phyloP scores from a whole-genome alignment of 1,140 invertebrate genomes.

The Calosoma granatense region DNA sequence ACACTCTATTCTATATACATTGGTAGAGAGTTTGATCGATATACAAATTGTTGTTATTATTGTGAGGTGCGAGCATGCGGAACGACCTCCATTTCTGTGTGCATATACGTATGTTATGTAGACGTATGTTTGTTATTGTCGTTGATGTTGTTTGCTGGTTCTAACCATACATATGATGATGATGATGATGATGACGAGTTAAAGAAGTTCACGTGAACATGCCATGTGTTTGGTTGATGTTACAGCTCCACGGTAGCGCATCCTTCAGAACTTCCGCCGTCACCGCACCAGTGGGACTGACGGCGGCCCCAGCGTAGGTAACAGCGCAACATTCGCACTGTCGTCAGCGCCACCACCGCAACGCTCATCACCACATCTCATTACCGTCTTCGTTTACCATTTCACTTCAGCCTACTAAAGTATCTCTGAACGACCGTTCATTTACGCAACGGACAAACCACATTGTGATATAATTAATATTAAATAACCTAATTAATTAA shows the following conservation, averaged over 20 bases:
- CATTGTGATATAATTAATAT: not conserved
- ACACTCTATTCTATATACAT: slow-evolving; percentile 29
- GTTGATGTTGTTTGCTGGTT: not conserved
- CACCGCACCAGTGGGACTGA: slow-evolving; percentile 95
- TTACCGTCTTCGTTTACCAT: not conserved
- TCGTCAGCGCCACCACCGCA: not conserved
- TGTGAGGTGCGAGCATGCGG: not conserved
- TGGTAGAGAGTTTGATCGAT: too few relatives aligned
- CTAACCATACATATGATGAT: not conserved
- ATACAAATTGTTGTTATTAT: too few relatives aligned
- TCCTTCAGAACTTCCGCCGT: slow-evolving; percentile 92
- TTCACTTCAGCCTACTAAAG: not conserved
- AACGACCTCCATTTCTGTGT: not conserved
- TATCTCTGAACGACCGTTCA: not conserved
- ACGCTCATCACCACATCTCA: not conserved
- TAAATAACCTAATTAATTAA: not conserved
- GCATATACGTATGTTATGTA: not conserved
- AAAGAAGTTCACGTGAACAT: not conserved
- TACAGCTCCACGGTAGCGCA: slow-evolving; percentile 94
- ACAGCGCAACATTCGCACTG: slow-evolving; percentile 15
- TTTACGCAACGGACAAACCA: not conserved
- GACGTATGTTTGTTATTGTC: slow-evolving; percentile 1
- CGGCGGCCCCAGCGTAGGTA: slow-evolving; percentile 32
- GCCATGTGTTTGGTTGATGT: slow-evolving; percentile 25
- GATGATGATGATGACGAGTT: slow-evolving; percentile 9